Evolutionary conservation across 1,140 invertebrate species (phyloP).

Genomic region (Orchesella cincta): DNA sequence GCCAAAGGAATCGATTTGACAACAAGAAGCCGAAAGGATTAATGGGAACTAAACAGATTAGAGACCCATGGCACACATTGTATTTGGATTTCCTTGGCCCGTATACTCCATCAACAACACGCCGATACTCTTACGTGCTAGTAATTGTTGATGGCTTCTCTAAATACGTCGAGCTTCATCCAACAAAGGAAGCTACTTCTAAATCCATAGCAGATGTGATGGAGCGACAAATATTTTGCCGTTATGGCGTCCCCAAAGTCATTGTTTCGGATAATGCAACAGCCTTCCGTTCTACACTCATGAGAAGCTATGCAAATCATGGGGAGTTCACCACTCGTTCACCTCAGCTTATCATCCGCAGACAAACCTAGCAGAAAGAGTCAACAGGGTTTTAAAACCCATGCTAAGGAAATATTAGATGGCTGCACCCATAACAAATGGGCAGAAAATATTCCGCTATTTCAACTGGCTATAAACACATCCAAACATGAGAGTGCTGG

Average conservation of each 20-base stretch:
- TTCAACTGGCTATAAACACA: too few species aligned
- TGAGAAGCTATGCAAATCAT: slow-evolving; percentile 27
- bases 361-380: slow-evolving; percentile 56
- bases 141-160: slow-evolving; percentile 53
- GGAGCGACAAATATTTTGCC: slow-evolving; percentile 50
- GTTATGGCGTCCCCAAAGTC: slow-evolving; percentile 50
- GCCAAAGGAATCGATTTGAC: slow-evolving; percentile 24
- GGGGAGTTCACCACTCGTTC: slow-evolving; percentile 36
- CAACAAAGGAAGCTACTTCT: slow-evolving; percentile 51
- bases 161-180: slow-evolving; percentile 51
- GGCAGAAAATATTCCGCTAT: too few species aligned
- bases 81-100: slow-evolving; percentile 47
- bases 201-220: slow-evolving; percentile 51
- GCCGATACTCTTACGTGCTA: slow-evolving; percentile 47
- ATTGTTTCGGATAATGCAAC: slow-evolving; percentile 53
- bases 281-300: slow-evolving; percentile 18
- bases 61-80: slow-evolving; percentile 41
- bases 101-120: slow-evolving; percentile 24
- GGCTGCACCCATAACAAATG: too few species aligned
- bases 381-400: slow-evolving; percentile 57
- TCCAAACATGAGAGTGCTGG: too few species aligned
- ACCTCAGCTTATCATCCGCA: slow-evolving; percentile 55
- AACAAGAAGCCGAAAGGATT: background rate
- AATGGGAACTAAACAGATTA: slow-evolving; percentile 7
- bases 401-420: too few species aligned